A percentile compares a stretch with the other conserved stretches of the same genome.
phyloP scores from a whole-genome alignment of 2,888 invertebrate species.

The Leptinotarsa peninsularis region DNA sequence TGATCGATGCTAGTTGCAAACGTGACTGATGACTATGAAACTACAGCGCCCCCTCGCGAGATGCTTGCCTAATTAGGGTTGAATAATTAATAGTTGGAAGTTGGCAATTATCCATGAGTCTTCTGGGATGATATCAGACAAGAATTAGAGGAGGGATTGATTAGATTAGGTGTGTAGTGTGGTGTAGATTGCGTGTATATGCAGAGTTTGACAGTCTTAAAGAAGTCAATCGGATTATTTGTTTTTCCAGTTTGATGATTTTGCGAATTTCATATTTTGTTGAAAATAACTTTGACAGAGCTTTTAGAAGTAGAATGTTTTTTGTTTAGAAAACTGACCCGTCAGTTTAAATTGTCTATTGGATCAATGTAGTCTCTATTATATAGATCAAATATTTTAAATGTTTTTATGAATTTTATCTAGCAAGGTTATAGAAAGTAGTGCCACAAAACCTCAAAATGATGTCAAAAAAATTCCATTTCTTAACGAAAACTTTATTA shows the following conservation, averaged over 20 bases:
- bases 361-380: too few species aligned
- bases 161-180: not conserved
- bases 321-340: too few species aligned
- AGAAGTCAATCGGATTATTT: not conserved
- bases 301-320: too few species aligned
- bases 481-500: too few species aligned
- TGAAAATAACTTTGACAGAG: too few species aligned
- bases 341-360: too few species aligned
- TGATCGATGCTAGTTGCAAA: constrained; percentile 47
- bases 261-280: not conserved
- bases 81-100: constrained; percentile 18
- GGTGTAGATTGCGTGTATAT: not conserved
- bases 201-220: not conserved
- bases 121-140: constrained; percentile 8
- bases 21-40: constrained; percentile 56
- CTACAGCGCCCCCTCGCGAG: constrained; percentile 45
- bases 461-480: too few species aligned
- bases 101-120: constrained; percentile 13
- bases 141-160: not conserved
- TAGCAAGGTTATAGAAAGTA: too few species aligned
- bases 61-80: constrained; percentile 58
- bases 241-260: not conserved
- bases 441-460: too few species aligned
- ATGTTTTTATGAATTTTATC: too few species aligned
- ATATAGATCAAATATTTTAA: too few species aligned